Base-by-base conservation (phyloP, 2,113 vertebrate genomes). In the Motacilla alba region DNA sequence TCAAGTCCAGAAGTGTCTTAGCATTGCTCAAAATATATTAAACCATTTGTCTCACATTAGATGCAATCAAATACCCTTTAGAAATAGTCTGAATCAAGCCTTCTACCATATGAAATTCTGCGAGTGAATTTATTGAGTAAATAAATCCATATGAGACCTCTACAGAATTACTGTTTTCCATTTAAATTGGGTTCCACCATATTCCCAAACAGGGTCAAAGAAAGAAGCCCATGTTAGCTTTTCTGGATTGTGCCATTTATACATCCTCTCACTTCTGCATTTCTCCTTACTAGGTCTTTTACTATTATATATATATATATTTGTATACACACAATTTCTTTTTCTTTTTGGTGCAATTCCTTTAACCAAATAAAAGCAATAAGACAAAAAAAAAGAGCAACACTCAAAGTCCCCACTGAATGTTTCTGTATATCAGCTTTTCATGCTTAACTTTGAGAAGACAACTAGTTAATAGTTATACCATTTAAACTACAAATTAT, bases 21-120 rank as follows among this genome's bases (percentile, higher is more conserved):
- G 62, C 49, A 82, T 58, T 93, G 49, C 66, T 84, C 46, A 82
- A 79, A 96, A 60, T n/a, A 84, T 91, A 95, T 87, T 91, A 93
- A 95, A 87, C 37, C 27, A 95, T 91, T 91, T 87, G 20, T 87
- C 67, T 87, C 46, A 75, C 50, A 74, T 62, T 69, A 69, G 50
- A 92, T 80, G 49, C 14, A 76, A 93, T 31, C 49, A 80, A 76
- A 76, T n/a, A 76, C 11, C 20, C 63, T 83, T 72, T 44, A 79
- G 66, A 87, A 94, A 85, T 76, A 90, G 27, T 70, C 30, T 43
- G 22, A 86, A 86, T 67, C n/a, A 69, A 73, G 62, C 6, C 14
- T 77, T 70, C 67, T 79, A 84, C 11, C 21, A 87, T 37, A 50
- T 41, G 49, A 89, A 69, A 37, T 89, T 94, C 52, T 2, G 0